Evolutionary conservation across 2,888 invertebrate species (phyloP), one percentile per base, ranked within the genome.

Genomic region (Nebria salina): DNA sequence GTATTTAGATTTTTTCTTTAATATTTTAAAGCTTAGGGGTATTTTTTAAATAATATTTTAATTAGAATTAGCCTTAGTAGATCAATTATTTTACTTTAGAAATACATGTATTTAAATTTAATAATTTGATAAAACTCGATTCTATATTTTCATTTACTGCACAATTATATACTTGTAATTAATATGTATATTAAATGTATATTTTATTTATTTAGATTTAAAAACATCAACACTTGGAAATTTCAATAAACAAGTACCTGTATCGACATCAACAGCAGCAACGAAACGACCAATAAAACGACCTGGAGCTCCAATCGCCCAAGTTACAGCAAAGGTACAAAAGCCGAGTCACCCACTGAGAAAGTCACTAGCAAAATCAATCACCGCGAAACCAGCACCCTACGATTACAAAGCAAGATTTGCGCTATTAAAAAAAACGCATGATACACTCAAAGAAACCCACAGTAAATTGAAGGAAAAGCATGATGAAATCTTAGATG

Each of bases 401-500:
- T 83, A 83, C 43, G 83, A 83, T 77, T 83, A 78, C 43, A 83
- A 83, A 82, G 82, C 77, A 1, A 65, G 82, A 25, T 83, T 77
- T 75, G 81, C 82, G 75, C 77, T 81, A 15, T 65, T 83, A 9
- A 72, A 76, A 54, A 83, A 83, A 26, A 78, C 74, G 34, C 82
- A 83, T 76, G 72, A 79, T 2, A 75, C 70, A 9, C 41, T 83
- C 7, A 81, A 78, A 76, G 72, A n/a, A 15, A 13, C 72, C 11
- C 76, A 76, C 42, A 9, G 42, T 25, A 13, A 65, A 5, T 41
- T 76, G 70, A 75, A 80, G 42, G 80, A 82, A 83, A 85, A 20
- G 81, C 83, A 7, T 68, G 34, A 13, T 65, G 65, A 9, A 74
- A 83, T 88, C 0, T 84, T 83, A 0, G 83, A 84, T 11, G 84